phyloP scores from a whole-genome alignment of 2,797 vertebrate genomes.

The Okamejei kenojei region DNA sequence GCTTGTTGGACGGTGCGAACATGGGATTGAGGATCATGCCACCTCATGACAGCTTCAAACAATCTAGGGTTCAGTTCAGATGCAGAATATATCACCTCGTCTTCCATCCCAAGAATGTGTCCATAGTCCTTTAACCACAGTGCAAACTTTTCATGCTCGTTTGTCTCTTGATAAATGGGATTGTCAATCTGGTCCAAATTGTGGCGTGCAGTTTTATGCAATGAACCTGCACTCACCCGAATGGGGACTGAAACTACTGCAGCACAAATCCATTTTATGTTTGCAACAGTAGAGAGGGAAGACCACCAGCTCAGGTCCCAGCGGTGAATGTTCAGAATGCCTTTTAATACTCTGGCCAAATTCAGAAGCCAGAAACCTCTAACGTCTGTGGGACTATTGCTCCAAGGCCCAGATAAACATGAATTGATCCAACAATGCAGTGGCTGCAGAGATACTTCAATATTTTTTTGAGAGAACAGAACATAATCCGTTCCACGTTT shows the following conservation, averaged over 20 bases:
- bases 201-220: background rate
- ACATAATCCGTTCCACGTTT: background rate
- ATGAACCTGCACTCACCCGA: background rate
- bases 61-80: too few relatives aligned
- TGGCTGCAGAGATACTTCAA: background rate
- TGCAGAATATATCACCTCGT: background rate
- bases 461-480: background rate
- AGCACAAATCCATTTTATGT: background rate
- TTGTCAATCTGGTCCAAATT: background rate
- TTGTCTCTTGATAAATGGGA: background rate
- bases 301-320: background rate
- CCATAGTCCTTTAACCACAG: background rate
- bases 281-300: background rate
- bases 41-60: background rate
- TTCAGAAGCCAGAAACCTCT: background rate
- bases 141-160: background rate
- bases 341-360: conserved; percentile 9
- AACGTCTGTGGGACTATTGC: background rate
- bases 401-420: background rate
- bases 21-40: too few relatives aligned
- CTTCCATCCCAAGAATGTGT: background rate
- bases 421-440: background rate
- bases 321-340: background rate
- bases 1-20: background rate
- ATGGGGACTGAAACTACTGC: background rate